A percentile compares a stretch with the other conserved stretches of the same genome.
Conservation (phyloP, 2,888 invertebrate genomes). For the Nemoura dubitans region DNA sequence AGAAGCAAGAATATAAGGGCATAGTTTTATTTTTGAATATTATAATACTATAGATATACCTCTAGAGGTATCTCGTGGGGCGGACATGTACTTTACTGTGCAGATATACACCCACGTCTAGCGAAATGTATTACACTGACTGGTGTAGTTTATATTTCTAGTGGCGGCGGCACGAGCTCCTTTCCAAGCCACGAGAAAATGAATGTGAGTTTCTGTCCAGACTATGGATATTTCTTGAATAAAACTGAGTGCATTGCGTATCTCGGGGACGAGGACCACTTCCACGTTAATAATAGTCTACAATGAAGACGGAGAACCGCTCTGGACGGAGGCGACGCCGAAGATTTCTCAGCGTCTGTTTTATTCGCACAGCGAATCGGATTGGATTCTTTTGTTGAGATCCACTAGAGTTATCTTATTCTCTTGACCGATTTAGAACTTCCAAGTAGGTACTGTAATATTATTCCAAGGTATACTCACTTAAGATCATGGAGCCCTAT, state of each 20-base stretch:
- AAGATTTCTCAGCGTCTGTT: neutral
- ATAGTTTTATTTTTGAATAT: conserved; percentile 12
- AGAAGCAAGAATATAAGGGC: neutral
- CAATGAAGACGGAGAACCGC: neutral
- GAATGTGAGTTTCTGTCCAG: neutral
- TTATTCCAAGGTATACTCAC: neutral
- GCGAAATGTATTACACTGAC: neutral
- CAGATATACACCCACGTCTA: neutral
- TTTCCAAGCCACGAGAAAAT: neutral
- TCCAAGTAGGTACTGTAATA: neutral
- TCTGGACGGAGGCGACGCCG: neutral
- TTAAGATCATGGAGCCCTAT: neutral
- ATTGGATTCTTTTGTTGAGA: conserved; percentile 18
- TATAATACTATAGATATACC: neutral
- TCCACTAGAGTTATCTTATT: neutral
- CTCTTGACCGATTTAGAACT: neutral
- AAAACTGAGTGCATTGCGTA: neutral
- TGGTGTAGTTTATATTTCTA: neutral
- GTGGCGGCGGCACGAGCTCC: neutral
- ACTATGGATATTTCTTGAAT: neutral
- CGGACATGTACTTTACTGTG: neutral
- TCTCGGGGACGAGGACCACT: neutral
- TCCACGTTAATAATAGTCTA: neutral
- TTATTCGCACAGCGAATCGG: neutral
- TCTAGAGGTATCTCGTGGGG: neutral